Conservation (phyloP, 2,888 invertebrate genomes). For the Volucella inanis region DNA sequence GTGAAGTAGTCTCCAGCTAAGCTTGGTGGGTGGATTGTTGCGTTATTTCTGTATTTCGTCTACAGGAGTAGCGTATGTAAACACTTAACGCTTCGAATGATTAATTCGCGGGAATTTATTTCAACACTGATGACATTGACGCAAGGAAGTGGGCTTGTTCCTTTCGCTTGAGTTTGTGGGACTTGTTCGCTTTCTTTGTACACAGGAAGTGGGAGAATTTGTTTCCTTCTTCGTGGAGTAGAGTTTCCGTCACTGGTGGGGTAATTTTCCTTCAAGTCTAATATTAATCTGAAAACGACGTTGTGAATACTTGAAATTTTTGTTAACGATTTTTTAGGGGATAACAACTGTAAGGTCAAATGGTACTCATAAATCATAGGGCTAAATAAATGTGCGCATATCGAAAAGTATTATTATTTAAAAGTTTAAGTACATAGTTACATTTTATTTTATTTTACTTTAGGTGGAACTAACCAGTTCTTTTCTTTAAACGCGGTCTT, state of each 20-base stretch:
- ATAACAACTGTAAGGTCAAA: too few species aligned
- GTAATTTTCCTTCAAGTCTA: conserved; percentile 7
- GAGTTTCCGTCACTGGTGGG: not conserved
- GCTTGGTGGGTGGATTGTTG: conserved; percentile 43
- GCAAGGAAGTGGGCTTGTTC: conserved; percentile 61
- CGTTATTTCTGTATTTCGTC: conserved; percentile 2
- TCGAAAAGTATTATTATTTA: too few species aligned
- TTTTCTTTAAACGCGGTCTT: too few species aligned
- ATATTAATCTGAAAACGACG: conserved; percentile 11
- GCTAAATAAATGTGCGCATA: too few species aligned
- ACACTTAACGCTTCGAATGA: conserved; percentile 65
- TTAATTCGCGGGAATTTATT: conserved; percentile 71
- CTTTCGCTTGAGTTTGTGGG: conserved; percentile 39
- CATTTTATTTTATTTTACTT: too few species aligned
- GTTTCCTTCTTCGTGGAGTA: conserved; percentile 54
- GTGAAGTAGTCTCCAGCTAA: conserved; percentile 32
- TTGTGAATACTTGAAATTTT: conserved; percentile 27
- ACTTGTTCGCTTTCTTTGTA: conserved; percentile 34
- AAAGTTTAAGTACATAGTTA: too few species aligned
- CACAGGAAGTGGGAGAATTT: conserved; percentile 58
- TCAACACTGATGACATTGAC: conserved; percentile 52
- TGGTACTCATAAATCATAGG: too few species aligned
- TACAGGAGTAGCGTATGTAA: conserved; percentile 43
- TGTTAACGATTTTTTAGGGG: not conserved
- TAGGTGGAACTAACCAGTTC: too few species aligned